phyloP scores from a whole-genome alignment of 2,113 vertebrate genomes.

The Dasypus novemcinctus region DNA sequence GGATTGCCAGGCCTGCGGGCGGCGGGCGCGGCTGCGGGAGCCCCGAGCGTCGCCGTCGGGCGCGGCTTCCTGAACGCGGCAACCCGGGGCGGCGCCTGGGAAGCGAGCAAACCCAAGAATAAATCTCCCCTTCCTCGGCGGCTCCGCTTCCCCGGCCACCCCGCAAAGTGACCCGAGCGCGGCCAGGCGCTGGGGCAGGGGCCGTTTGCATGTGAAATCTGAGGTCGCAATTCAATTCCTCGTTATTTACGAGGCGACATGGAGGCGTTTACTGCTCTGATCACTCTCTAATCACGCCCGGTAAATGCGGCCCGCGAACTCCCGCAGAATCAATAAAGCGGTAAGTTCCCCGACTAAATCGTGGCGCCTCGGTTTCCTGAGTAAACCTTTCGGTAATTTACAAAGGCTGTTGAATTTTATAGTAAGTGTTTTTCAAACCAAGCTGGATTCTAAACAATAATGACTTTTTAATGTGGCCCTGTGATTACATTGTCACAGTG shows the following conservation, averaged over 20 bases:
- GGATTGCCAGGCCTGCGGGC: background rate
- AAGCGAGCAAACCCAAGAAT: background rate
- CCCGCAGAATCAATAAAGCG: constrained; percentile 88
- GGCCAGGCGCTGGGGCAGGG: too few relatives aligned
- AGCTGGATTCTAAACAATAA: constrained; percentile 99
- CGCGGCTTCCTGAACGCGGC: background rate
- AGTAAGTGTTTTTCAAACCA: constrained; percentile 97
- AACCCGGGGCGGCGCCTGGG: accelerated
- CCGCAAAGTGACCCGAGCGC: background rate
- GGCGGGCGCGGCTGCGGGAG: too few relatives aligned
- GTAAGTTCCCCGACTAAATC: constrained; percentile 92
- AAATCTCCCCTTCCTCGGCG: background rate
- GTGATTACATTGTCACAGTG: constrained; percentile 99
- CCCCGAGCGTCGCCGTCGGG: too few relatives aligned
- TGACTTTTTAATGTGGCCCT: constrained; percentile 99
- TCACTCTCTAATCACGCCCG: constrained; percentile 89
- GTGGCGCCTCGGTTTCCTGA: constrained; percentile 89
- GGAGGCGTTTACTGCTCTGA: constrained; percentile 85
- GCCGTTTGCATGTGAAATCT: constrained; percentile 54
- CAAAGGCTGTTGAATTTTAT: constrained; percentile 95
- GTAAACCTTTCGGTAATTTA: constrained; percentile 95
- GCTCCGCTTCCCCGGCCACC: background rate
- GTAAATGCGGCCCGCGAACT: constrained; percentile 82
- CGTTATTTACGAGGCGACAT: constrained; percentile 85
- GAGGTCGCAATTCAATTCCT: constrained; percentile 77